phyloP scores from a whole-genome alignment of 1,140 invertebrate genomes.

The Psilanteris sp. region DNA sequence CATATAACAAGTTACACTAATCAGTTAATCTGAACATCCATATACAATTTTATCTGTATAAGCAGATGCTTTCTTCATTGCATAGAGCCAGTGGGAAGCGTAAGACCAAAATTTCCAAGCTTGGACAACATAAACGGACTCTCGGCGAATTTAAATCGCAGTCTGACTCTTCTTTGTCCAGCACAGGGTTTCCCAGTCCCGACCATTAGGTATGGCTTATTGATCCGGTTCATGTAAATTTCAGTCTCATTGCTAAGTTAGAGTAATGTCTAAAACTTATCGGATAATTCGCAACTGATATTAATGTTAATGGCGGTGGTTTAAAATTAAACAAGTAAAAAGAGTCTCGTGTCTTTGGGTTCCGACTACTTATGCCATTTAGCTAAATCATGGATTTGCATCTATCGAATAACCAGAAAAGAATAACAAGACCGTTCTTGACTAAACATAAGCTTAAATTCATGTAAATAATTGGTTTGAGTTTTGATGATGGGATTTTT shows the following conservation, averaged over 20 bases:
- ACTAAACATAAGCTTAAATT: too few relatives aligned
- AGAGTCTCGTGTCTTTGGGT: too few relatives aligned
- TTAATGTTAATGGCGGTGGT: background rate
- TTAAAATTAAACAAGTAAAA: background rate
- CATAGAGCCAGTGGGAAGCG: constrained; percentile 84
- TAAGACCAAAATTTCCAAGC: constrained; percentile 84
- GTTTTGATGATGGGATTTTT: background rate
- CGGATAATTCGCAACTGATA: background rate
- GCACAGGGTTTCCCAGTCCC: constrained; percentile 82
- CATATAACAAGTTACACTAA: constrained; percentile 18
- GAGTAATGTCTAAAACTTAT: background rate
- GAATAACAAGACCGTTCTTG: too few relatives aligned
- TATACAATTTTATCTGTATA: constrained; percentile 22
- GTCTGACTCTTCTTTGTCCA: constrained; percentile 83
- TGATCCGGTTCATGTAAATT: constrained; percentile 11
- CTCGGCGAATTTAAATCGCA: constrained; percentile 80
- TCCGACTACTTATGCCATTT: too few relatives aligned
- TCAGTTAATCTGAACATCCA: constrained; percentile 7
- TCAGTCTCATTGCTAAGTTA: constrained; percentile 10
- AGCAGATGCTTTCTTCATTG: constrained; percentile 67
- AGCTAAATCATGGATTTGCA: constrained; percentile 5
- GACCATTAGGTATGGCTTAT: constrained; percentile 73
- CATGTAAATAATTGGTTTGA: too few relatives aligned
- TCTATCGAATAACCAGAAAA: constrained; percentile 60
- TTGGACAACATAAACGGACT: constrained; percentile 84